These are phyloP conservation scores for Panthera tigris DNA, from an alignment of 2,113 vertebrate genomes.

Conservation along the genomic window DNA sequence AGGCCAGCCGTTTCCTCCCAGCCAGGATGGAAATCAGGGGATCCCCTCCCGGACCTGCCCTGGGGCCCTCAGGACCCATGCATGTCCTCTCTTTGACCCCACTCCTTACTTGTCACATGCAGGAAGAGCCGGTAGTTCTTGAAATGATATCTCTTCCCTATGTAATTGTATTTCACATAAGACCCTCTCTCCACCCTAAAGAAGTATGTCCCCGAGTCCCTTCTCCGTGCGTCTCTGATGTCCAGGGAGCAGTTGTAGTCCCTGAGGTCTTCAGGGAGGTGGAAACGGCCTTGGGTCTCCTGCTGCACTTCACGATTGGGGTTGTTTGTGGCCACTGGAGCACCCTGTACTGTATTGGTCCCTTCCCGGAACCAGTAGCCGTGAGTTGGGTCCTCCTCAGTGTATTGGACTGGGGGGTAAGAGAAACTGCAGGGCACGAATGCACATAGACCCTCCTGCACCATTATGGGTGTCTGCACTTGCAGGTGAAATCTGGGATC, in stretches of 20 bases:
- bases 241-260: conserved; percentile 22
- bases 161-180: accelerated
- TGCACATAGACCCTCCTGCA: not conserved
- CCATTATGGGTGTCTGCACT: accelerated
- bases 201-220: not conserved
- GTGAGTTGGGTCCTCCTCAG: accelerated
- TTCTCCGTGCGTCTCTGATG: not conserved
- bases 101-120: not conserved
- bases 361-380: not conserved
- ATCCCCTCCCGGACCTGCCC: not conserved
- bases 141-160: accelerated
- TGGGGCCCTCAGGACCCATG: not conserved
- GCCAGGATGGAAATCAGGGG: not conserved
- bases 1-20: not conserved
- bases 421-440: accelerated
- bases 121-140: accelerated
- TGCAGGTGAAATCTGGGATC: accelerated
- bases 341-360: accelerated
- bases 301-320: accelerated
- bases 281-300: not conserved
- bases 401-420: accelerated
- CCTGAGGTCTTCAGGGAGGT: accelerated
- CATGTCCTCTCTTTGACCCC: not conserved
- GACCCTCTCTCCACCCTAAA: not conserved
- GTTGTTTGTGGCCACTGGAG: not conserved